A percentile compares a stretch with the other conserved stretches of the same genome.
phyloP scores from a whole-genome alignment of 2,113 vertebrate genomes.

The Gymnogyps californianus region DNA sequence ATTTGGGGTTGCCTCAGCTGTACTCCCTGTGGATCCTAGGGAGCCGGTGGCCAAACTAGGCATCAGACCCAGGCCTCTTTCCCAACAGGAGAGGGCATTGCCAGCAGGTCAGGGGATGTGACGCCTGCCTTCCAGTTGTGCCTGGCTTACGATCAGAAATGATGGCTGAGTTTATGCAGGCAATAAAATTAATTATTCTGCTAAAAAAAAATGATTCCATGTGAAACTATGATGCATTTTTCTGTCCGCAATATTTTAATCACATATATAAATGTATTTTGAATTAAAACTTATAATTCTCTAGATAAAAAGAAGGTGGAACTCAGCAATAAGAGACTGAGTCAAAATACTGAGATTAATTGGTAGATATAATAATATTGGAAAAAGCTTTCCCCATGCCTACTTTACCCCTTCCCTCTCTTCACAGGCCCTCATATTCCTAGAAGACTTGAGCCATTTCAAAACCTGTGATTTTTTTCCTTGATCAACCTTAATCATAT shows the following conservation, averaged over 20 bases:
- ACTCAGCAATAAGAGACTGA: not conserved
- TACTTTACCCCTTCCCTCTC: not conserved
- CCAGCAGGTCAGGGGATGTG: fast-evolving
- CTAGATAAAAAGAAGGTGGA: not conserved
- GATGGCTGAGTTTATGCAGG: not conserved
- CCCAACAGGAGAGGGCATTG: not conserved
- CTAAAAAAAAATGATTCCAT: not conserved
- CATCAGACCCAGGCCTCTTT: not conserved
- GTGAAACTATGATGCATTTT: not conserved
- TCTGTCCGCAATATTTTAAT: not conserved
- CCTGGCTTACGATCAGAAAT: not conserved
- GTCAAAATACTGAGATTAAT: not conserved
- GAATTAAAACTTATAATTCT: not conserved
- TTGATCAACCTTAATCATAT: not conserved
- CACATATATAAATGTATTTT: not conserved
- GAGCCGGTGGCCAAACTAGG: not conserved
- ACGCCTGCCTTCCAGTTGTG: not conserved
- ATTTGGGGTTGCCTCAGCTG: not conserved
- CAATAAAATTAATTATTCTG: not conserved
- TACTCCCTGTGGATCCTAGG: not conserved
- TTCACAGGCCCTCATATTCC: not conserved
- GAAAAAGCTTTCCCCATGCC: not conserved
- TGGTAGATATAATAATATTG: not conserved
- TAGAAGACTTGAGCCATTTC: not conserved
- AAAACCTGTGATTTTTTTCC: not conserved